Conservation (phyloP, 2,797 vertebrate species). For the Halcyon chelicuti region DNA sequence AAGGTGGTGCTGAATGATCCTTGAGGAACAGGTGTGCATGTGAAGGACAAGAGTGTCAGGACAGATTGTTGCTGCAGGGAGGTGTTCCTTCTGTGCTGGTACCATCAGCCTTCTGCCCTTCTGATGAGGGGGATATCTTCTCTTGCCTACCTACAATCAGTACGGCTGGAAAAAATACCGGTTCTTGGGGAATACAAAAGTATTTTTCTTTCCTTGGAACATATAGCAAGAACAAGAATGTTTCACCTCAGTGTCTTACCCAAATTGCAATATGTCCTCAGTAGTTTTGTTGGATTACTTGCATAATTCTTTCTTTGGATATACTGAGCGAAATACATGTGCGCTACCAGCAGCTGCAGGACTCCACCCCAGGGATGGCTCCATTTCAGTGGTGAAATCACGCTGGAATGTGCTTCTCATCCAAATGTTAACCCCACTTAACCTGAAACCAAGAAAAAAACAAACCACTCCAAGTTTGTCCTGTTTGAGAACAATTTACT, state of each 20-base stretch:
- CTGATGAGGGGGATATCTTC: neutral
- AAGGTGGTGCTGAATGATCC: fast-evolving
- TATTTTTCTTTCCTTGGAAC: neutral
- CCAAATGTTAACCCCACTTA: conserved; percentile 32
- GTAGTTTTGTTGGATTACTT: neutral
- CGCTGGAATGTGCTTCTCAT: conserved; percentile 24
- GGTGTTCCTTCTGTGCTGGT: neutral
- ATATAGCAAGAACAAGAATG: neutral
- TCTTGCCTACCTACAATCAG: neutral
- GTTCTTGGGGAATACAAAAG: neutral
- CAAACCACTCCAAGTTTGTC: neutral
- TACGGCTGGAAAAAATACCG: neutral
- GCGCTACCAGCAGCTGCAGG: conserved; percentile 33
- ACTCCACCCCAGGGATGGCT: conserved; percentile 51
- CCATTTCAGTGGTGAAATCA: conserved; percentile 59
- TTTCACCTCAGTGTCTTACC: neutral
- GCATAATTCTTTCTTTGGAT: conserved; percentile 3
- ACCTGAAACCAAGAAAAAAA: neutral
- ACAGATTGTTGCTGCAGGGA: neutral
- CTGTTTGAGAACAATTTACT: neutral
- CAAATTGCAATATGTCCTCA: neutral
- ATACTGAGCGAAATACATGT: conserved; percentile 24
- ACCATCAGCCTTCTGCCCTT: neutral
- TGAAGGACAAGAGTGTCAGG: neutral
- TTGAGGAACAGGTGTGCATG: neutral